Base-by-base conservation (phyloP, 2,888 invertebrate species). In the Monopis laevigella region DNA sequence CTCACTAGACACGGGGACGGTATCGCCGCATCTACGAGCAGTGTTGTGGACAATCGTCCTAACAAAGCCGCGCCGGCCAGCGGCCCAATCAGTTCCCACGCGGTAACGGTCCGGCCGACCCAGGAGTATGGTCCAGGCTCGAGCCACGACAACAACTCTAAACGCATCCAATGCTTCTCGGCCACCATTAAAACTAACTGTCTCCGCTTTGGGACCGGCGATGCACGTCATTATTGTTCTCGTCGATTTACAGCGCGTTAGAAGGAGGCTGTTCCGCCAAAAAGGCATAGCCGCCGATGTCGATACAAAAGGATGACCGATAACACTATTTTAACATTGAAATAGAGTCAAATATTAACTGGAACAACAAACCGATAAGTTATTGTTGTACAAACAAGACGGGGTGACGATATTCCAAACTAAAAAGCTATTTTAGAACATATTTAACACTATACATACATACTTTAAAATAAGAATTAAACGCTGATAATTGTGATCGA, bases 11-110 rank as follows among this genome's bases (percentile, higher is more conserved):
- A 55, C 17, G 12, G 40, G 16, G 40, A 40, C 61, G 53, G 65
- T 80, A 80, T 78, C 78, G 69, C 59, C 57, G 54, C 71, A 78
- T 78, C 78, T 78, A 72, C 70, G 28, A 65, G 67, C 65, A 65
- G 67, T 63, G 67, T 61, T 59, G 75, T 75, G 78, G 77, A 80
- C 78, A 78, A 73, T 77, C 75, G 70, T 68, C 75, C 70, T 75
- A 80, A 78, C 78, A 80, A 80, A 78, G 77, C 69, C 62, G 66
- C 61, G 61, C 69, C 67, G 67, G 56, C 61, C 55, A 56, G 17
- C 40, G 53, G 61, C 66, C 70, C 72, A 70, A 73, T 72, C 71
- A 71, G 72, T 77, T 80, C 78, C 78, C 78, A 80, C 78, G 78
- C 68, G 70, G 66, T 80, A 80, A 77, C 78, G 77, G 78, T 72